Base-by-base conservation (phyloP, 1,140 invertebrate genomes). In the Bombyx mandarina region DNA sequence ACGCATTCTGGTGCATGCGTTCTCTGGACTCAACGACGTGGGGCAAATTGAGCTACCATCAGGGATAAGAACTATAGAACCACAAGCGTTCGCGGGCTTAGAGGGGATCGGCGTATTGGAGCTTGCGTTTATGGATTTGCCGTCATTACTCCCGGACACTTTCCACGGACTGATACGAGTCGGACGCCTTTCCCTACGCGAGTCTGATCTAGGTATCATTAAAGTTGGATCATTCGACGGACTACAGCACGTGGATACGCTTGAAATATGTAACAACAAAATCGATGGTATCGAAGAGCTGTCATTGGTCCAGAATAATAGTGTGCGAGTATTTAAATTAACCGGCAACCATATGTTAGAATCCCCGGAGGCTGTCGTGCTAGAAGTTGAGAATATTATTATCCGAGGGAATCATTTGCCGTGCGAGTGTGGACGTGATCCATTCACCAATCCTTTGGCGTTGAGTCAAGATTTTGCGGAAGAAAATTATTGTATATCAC, bases 401-500 rank as follows among this genome's bases (percentile, higher is more conserved):
- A 91, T 94, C 52, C 83, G 91, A 7, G 90, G 91, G 6, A 96
- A 96, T 77, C 94, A 95, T 71, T 94, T 96, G 70, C 94, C 94
- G 0, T 96, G 94, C 73, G 94, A 95, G 77, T 96, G 94, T 65
- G 93, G 94, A 60, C 92, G 94, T 65, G 91, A 93, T 45, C 89
- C 95, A 8, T 82, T 95, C 8, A 91, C 92, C 35, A 93, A 93
- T 52, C 92, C 93, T 9, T 88, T 95, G 53, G 92, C 91, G 5
- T 90, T 94, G 67, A 91, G 91, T 1, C 89, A 90, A 10, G 91
- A 93, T 42, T 95, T 96, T 70, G 89, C 92, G 10, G 88, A 90
- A n/a, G 91, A 91, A 46, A 96, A 96, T 80, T 94, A 90, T 74
- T 96, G 94, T 83, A 95, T 96, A 68, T 95, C 94, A 8, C 94